A percentile compares a stretch with the other conserved stretches of the same genome.
Evolutionary conservation across 2,113 vertebrate species (phyloP).

Genomic region (Ramphastos sulfuratus): DNA sequence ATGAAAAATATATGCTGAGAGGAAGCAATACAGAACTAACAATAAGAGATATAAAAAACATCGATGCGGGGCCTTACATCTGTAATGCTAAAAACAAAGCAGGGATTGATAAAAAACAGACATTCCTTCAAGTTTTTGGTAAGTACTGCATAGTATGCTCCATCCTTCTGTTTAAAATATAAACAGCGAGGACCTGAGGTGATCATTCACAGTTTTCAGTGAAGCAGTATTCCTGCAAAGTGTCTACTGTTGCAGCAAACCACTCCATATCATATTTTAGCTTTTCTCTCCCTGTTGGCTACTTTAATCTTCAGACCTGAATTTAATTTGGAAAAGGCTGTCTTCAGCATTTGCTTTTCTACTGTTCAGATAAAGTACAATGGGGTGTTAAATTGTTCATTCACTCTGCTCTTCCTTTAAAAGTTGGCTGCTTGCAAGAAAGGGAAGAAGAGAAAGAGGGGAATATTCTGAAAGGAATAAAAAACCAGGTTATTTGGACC

Average conservation of each 20-base stretch:
- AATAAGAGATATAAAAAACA: conserved; percentile 87
- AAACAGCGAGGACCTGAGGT: neutral
- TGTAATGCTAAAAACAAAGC: conserved; percentile 95
- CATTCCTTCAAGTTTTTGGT: conserved; percentile 97
- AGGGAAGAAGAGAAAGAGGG: neutral
- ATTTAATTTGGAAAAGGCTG: neutral
- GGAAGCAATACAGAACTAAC: conserved; percentile 85
- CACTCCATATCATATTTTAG: neutral
- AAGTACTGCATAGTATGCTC: conserved; percentile 63
- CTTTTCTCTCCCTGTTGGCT: neutral
- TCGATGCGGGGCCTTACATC: conserved; percentile 86
- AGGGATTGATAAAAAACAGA: conserved; percentile 87
- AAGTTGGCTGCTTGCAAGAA: neutral
- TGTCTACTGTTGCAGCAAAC: neutral
- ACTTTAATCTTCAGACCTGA: neutral
- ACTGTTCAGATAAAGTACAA: neutral
- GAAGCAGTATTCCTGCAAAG: neutral
- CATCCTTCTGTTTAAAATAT: neutral
- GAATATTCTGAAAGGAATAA: neutral
- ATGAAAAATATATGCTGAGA: conserved; percentile 86
- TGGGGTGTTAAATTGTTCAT: neutral
- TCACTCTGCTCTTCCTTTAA: neutral
- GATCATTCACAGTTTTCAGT: neutral
- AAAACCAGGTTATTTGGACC: neutral
- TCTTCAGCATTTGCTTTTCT: neutral